A percentile compares a stretch with the other conserved stretches of the same genome.
These are phyloP conservation scores for Chlamydotis undulata DNA, from an alignment of 2,113 vertebrate species.

Conservation along the genomic window DNA sequence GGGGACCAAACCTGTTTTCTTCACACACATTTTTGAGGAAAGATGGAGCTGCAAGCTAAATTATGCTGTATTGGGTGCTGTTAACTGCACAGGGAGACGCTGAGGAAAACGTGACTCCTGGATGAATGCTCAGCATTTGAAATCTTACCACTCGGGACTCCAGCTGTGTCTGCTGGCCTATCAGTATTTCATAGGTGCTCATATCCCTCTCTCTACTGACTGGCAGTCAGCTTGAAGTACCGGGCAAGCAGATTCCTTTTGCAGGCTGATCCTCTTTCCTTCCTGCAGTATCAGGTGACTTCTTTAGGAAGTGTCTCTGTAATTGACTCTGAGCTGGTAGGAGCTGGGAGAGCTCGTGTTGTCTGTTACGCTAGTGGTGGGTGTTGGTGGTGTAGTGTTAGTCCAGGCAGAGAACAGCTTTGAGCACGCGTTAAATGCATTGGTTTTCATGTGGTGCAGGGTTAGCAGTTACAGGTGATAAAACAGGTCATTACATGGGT, in stretches of 20 bases:
- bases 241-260: neutral
- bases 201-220: neutral
- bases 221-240: neutral
- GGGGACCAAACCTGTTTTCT: slow-evolving; percentile 44
- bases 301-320: neutral
- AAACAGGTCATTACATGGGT: neutral
- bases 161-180: neutral
- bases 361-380: neutral
- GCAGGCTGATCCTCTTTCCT: neutral
- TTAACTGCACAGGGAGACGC: neutral
- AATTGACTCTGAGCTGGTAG: neutral
- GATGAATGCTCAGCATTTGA: neutral
- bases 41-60: neutral
- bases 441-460: neutral
- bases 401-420: neutral
- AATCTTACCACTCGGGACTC: neutral
- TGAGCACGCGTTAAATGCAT: neutral
- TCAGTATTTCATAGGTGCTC: neutral
- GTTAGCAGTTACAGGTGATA: neutral
- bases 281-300: neutral
- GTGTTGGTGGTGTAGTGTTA: neutral
- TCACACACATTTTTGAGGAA: neutral
- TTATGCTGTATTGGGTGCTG: neutral
- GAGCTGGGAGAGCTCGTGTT: neutral
- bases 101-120: neutral